Evolutionary conservation across 2,797 vertebrate genomes (phyloP), one percentile per base, ranked within the genome.

Genomic region (Sebastes reedi): DNA sequence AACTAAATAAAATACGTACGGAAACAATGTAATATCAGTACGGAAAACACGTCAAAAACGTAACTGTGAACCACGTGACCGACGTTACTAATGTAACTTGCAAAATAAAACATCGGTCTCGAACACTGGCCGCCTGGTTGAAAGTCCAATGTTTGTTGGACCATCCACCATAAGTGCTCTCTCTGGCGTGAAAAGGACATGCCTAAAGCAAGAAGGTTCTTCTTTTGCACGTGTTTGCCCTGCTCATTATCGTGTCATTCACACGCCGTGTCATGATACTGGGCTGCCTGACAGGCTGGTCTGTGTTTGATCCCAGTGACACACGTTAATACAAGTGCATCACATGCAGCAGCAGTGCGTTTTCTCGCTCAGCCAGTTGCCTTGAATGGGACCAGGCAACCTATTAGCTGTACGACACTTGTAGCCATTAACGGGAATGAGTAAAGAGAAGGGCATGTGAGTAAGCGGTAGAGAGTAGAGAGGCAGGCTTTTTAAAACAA

Each of bases 341-440:
- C 75, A 87, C 42, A 34, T 22, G 39, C 54, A 80, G 65, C 27
- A 8, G 62, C 75, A 55, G 64, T 29, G 3, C 18, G 29, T 72
- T 70, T 81, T 50, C 72, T 87, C 70, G 59, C 61, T 80, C 66
- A 75, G 42, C 67, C 65, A 42, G 73, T 68, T 67, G 30, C 36
- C 67, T 36, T 67, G 20, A 83, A 72, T 50, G 61, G 54, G 54
- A 76, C 27, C 30, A 55, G 78, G 34, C 50, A 56, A 42, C 46
- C 77, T 73, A 75, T 89, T 81, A 81, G 74, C 13, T 72, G 22
- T 1, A 29, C 4, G 2, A 77, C 6, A 50, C 68, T 74, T 42
- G 67, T 60, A 79, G 46, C 75, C 70, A 80, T 86, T 83, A 80
- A 83, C 76, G 59, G 34, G 67, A 68, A 58, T 29, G 71, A 80